Conservation (phyloP, 2,888 invertebrate species). For the Sinelater perroti region DNA sequence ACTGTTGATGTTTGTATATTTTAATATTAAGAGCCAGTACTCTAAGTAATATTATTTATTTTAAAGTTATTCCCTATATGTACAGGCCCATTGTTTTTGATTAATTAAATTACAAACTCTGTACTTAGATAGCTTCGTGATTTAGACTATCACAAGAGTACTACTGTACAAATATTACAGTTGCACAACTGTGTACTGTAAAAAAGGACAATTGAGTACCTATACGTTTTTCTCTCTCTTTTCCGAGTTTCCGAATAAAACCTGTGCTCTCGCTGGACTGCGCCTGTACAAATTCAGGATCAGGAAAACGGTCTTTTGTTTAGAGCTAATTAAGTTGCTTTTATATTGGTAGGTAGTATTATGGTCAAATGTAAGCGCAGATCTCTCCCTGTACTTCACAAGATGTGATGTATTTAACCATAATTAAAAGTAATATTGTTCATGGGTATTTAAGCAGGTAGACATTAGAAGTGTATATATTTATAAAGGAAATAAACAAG, state of each 20-base stretch:
- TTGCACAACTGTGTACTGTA: constrained; percentile 5
- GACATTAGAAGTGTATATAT: constrained; percentile 35
- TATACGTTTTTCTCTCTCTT: constrained; percentile 14
- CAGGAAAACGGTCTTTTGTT: background rate
- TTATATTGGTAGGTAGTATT: constrained; percentile 4
- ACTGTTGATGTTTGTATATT: constrained; percentile 62
- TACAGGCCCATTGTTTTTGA: constrained; percentile 46
- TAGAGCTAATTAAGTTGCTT: no score
- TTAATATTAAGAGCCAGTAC: constrained; percentile 62
- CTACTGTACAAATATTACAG: background rate
- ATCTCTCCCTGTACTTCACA: constrained; percentile 24
- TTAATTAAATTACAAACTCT: constrained; percentile 9
- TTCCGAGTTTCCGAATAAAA: constrained; percentile 6
- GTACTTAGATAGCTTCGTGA: constrained; percentile 8
- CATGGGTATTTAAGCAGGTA: constrained; percentile 39
- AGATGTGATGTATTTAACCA: constrained; percentile 33
- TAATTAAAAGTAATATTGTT: constrained; percentile 35
- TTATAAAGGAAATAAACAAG: constrained; percentile 21
- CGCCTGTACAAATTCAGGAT: background rate
- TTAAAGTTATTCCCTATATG: constrained; percentile 54
- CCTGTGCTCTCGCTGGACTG: no score
- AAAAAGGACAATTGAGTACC: constrained; percentile 6
- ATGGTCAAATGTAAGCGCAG: constrained; percentile 9
- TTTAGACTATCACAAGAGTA: constrained; percentile 5
- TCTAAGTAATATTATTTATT: constrained; percentile 61